phyloP scores from a whole-genome alignment of 2,113 vertebrate genomes.

The Entosphenus tridentatus region DNA sequence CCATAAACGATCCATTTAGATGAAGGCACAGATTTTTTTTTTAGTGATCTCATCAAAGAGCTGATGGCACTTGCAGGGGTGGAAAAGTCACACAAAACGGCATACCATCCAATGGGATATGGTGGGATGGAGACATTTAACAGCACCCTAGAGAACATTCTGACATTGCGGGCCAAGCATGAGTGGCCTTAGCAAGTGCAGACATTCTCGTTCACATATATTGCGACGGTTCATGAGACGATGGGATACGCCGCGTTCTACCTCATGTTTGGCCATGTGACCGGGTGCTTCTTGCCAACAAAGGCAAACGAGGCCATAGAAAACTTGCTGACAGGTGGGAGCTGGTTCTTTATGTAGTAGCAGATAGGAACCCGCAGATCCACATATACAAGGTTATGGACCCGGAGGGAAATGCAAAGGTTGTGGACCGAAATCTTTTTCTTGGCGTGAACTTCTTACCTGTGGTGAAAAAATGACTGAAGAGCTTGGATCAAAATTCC shows the following conservation, averaged over 20 bases:
- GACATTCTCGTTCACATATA: too few species aligned
- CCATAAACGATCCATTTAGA: conserved; percentile 8
- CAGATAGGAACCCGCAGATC: neutral
- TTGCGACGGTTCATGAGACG: too few species aligned
- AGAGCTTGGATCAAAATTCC: too few species aligned
- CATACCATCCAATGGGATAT: neutral
- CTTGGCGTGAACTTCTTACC: too few species aligned
- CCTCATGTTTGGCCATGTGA: neutral
- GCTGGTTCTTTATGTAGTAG: neutral
- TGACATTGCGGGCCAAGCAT: conserved; percentile 8
- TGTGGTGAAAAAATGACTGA: too few species aligned
- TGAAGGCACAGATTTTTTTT: conserved; percentile 9
- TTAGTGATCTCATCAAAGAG: conserved; percentile 8
- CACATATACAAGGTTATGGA: conserved; percentile 2
- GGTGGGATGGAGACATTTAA: too few species aligned
- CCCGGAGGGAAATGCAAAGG: too few species aligned
- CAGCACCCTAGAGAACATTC: too few species aligned
- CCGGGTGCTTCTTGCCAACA: conserved; percentile 9
- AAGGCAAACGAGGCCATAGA: conserved; percentile 8
- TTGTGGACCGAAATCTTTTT: too few species aligned
- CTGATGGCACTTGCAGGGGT: neutral
- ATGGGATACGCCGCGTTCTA: too few species aligned
- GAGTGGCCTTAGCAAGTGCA: neutral
- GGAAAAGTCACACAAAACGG: conserved; percentile 7
- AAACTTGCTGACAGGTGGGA: conserved; percentile 11